phyloP scores from a whole-genome alignment of 2,113 vertebrate species.

The Mesitornis unicolor region DNA sequence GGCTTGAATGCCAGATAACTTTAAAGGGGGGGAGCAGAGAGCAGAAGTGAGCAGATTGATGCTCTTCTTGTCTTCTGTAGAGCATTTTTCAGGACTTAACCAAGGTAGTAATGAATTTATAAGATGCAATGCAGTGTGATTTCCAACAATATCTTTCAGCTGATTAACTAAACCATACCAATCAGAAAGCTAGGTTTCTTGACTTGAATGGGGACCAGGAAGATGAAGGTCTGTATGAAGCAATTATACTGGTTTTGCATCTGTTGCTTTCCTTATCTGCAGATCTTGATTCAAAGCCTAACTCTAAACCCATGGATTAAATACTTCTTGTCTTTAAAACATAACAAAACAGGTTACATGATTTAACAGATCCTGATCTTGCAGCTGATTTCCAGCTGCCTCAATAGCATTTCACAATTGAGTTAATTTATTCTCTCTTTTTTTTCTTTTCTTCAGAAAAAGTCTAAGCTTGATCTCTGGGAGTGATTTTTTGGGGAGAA shows the following conservation, averaged over 20 bases:
- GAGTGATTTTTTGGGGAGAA: neutral
- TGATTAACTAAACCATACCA: neutral
- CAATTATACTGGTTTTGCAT: neutral
- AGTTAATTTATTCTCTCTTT: neutral
- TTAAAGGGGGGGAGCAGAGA: neutral
- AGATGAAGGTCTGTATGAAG: neutral
- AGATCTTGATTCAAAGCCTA: neutral
- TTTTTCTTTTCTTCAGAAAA: neutral
- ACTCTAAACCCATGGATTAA: neutral
- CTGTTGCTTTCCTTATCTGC: neutral
- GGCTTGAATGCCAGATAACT: neutral
- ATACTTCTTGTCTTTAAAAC: neutral
- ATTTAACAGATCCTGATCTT: neutral
- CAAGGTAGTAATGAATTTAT: neutral
- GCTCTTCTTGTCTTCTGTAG: neutral
- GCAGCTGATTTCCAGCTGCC: neutral
- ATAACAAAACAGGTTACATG: neutral
- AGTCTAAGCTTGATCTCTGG: neutral
- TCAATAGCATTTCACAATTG: neutral
- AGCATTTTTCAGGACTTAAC: neutral
- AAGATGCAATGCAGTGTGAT: neutral
- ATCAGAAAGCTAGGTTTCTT: neutral
- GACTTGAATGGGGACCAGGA: neutral
- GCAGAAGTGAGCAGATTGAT: neutral
- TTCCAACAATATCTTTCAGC: neutral